Conservation (phyloP, 2,797 vertebrate genomes). For the Cynodonichthys magdalenae region DNA sequence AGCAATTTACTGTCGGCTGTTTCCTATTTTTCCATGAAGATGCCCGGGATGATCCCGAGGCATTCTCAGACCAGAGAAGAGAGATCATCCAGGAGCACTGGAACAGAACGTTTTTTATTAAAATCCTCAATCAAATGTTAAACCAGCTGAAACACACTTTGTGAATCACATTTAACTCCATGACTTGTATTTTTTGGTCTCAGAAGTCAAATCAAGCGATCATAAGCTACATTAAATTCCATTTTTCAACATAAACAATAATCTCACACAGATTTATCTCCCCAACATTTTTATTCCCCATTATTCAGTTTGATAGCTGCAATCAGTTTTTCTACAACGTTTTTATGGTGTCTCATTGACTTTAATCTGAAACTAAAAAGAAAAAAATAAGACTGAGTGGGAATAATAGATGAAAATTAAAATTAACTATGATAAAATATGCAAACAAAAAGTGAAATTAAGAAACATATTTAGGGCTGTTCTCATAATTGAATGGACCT, state of each 20-base stretch:
- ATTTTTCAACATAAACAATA: not conserved
- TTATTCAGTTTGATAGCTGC: not conserved
- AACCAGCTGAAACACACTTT: not conserved
- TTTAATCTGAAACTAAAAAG: not conserved
- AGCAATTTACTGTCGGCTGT: slow-evolving; percentile 5
- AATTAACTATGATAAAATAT: not conserved
- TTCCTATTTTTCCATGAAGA: not conserved
- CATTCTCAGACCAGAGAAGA: too few species aligned
- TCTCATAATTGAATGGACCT: not conserved
- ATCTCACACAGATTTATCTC: not conserved
- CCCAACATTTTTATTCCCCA: not conserved
- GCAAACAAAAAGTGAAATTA: not conserved
- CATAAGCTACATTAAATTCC: not conserved
- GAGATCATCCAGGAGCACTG: too few species aligned
- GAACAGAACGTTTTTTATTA: too few species aligned
- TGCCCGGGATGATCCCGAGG: too few species aligned
- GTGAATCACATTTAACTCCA: not conserved
- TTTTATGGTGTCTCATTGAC: not conserved
- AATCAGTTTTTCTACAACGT: not conserved
- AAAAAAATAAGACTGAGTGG: not conserved
- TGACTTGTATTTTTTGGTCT: not conserved
- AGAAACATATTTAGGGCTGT: not conserved
- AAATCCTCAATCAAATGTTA: slow-evolving; percentile 39
- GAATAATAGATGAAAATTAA: not conserved
- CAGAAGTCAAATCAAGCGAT: not conserved